Percentiles rank a stretch among this genome's conserved stretches.
Conservation (phyloP, 2,113 vertebrate genomes). For the Erythrolamprus reginae region DNA sequence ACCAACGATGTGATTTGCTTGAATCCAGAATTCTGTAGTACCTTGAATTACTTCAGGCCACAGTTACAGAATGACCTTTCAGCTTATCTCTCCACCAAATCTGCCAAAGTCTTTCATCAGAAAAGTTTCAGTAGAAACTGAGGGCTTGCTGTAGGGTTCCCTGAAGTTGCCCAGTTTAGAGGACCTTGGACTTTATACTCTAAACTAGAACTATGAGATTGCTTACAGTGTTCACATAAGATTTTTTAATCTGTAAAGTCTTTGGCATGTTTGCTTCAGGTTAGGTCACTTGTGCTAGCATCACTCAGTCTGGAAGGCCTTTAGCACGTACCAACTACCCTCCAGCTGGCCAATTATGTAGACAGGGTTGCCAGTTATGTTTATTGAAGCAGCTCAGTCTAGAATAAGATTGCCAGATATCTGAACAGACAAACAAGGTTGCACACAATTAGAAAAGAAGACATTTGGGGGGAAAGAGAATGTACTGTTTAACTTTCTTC, state of each 20-base stretch:
- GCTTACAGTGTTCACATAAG: not conserved
- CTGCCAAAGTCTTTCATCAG: not conserved
- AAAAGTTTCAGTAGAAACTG: not conserved
- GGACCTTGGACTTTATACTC: not conserved
- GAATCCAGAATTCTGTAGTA: not conserved
- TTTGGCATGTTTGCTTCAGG: not conserved
- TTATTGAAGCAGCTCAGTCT: not conserved
- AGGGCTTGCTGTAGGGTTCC: not conserved
- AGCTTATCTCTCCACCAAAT: not conserved
- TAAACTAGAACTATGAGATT: not conserved
- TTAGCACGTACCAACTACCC: not conserved
- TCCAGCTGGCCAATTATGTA: not conserved
- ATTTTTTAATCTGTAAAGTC: not conserved
- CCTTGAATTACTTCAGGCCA: not conserved
- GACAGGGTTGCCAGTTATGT: not conserved
- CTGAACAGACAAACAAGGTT: not conserved
- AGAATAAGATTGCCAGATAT: not conserved
- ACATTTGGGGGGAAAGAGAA: not conserved
- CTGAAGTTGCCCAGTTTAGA: not conserved
- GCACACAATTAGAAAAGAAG: not conserved
- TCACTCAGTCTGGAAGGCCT: not conserved
- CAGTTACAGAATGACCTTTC: not conserved
- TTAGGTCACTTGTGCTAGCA: not conserved
- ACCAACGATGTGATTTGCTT: not conserved
- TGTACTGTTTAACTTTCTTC: not conserved